Conservation (phyloP, 2,797 vertebrate genomes). For the Hephaestus fuliginosus region DNA sequence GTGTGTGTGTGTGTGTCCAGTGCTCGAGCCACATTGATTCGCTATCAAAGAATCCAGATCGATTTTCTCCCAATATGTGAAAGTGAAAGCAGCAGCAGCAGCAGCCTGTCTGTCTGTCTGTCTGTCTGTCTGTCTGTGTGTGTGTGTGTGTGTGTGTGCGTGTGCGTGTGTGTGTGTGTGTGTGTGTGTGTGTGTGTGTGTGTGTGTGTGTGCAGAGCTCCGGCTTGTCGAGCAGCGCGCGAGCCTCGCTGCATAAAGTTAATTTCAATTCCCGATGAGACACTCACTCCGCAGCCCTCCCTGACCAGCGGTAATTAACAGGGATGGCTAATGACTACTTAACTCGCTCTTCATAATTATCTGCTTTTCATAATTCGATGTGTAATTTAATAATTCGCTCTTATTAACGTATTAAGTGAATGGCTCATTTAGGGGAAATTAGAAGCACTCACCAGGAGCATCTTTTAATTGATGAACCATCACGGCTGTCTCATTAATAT, state of each 20-base stretch:
- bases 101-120: conserved; percentile 72
- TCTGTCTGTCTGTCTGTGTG: conserved; percentile 71
- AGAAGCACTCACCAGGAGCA: conserved; percentile 85
- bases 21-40: conserved; percentile 70
- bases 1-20: conserved; percentile 21
- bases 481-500: conserved; percentile 78
- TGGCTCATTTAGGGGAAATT: conserved; percentile 89
- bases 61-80: conserved; percentile 88
- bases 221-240: conserved; percentile 86
- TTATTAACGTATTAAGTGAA: conserved; percentile 96
- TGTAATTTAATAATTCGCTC: conserved; percentile 99
- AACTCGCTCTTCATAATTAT: conserved; percentile 98
- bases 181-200: too few relatives aligned
- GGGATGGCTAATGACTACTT: conserved; percentile 99
- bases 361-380: conserved; percentile 98
- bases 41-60: conserved; percentile 78
- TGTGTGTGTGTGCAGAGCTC: conserved; percentile 74
- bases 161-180: conserved; percentile 48
- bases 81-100: conserved; percentile 85
- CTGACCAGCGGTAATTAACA: conserved; percentile 99
- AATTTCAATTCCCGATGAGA: conserved; percentile 96
- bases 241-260: conserved; percentile 91
- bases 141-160: too few relatives aligned
- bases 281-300: conserved; percentile 90
- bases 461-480: conserved; percentile 87